These are phyloP conservation scores for Drosophila virilis DNA, from an alignment of 1,140 invertebrate genomes.

Conservation along the genomic window DNA sequence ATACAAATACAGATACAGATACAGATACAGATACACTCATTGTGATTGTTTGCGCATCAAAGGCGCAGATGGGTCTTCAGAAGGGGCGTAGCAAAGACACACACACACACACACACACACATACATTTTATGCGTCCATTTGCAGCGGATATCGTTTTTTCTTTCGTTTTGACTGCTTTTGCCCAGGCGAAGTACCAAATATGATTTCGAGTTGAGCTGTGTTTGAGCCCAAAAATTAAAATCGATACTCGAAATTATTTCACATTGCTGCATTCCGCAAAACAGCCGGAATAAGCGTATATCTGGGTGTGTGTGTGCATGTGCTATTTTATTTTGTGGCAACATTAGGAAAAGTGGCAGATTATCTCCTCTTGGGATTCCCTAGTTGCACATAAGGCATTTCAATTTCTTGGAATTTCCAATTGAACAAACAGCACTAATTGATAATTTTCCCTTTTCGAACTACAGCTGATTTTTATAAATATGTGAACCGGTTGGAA, in stretches of 20 bases:
- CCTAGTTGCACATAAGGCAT: slow-evolving; percentile 4
- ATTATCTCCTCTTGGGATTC: slow-evolving; percentile 9
- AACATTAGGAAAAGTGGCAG: slow-evolving; percentile 8
- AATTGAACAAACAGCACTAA: slow-evolving; percentile 8
- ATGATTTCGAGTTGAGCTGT: slow-evolving; percentile 36
- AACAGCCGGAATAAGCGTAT: slow-evolving; percentile 20
- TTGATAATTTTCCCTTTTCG: neutral
- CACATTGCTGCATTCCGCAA: slow-evolving; percentile 34
- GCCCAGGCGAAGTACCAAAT: neutral
- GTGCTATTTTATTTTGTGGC: neutral
- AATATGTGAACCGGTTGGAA: too few relatives aligned
- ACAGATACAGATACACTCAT: slow-evolving; percentile 58
- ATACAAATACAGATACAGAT: slow-evolving; percentile 43
- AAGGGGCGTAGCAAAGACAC: neutral
- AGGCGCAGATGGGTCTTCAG: neutral
- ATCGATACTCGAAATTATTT: slow-evolving; percentile 52
- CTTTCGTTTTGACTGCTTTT: neutral
- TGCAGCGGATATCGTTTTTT: slow-evolving; percentile 19
- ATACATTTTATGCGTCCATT: slow-evolving; percentile 30
- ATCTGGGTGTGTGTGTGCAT: slow-evolving; percentile 1
- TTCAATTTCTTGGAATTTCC: slow-evolving; percentile 21
- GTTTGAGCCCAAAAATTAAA: slow-evolving; percentile 41
- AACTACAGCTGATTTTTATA: too few relatives aligned
- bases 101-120: neutral
- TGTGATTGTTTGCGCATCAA: slow-evolving; percentile 62